Evolutionary conservation across 2,888 invertebrate species (phyloP).

Genomic region (Sympetrum striolatum): DNA sequence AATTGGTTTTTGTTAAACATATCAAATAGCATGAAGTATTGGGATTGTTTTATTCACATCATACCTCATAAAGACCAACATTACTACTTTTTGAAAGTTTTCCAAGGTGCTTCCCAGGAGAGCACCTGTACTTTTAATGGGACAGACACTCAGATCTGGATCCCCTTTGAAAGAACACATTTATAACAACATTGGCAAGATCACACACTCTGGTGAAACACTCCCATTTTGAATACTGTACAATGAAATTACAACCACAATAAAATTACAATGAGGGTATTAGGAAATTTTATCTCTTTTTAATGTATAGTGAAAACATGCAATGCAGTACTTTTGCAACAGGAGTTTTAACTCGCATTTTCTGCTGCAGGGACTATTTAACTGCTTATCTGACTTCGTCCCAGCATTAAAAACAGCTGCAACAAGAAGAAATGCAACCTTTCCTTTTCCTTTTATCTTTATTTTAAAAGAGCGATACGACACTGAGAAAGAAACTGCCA

Average conservation of each 20-base stretch:
- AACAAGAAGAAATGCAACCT: constrained; percentile 15
- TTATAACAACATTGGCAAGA: constrained; percentile 45
- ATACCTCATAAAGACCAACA: constrained; percentile 41
- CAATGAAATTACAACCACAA: constrained; percentile 44
- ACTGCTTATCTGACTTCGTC: not conserved
- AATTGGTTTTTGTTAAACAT: constrained; percentile 28
- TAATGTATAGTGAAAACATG: constrained; percentile 42
- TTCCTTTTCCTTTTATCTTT: not conserved
- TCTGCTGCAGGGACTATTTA: not conserved
- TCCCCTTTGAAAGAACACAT: constrained; percentile 34
- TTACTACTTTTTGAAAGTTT: constrained; percentile 39
- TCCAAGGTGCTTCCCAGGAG: not conserved
- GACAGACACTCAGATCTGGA: constrained; percentile 1
- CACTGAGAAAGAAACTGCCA: constrained; percentile 39
- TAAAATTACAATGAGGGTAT: constrained; percentile 43
- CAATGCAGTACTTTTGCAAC: constrained; percentile 40
- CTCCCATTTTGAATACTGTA: constrained; percentile 45
- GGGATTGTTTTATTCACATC: constrained; percentile 43
- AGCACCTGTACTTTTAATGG: constrained; percentile 17
- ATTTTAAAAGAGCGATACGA: constrained; percentile 9
- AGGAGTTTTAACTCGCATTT: constrained; percentile 12
- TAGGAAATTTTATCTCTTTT: constrained; percentile 30
- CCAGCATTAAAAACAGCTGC: constrained; percentile 37
- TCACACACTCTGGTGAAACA: constrained; percentile 45
- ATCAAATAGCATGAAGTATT: constrained; percentile 43